These are phyloP conservation scores for Platycheirus rosarum DNA, from an alignment of 2,888 invertebrate genomes.

Conservation along the genomic window DNA sequence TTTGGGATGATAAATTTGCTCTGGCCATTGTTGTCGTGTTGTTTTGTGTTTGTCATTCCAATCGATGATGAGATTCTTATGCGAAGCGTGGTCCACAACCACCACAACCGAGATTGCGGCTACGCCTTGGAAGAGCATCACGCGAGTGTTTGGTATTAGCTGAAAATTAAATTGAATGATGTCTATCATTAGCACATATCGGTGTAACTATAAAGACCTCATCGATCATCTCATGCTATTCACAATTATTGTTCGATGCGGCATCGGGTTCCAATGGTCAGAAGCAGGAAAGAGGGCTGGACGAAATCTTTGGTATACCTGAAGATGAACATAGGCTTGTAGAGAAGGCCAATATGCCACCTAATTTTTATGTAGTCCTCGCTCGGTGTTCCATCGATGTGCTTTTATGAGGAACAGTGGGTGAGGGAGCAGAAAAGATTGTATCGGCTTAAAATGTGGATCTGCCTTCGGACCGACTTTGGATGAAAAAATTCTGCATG, in stretches of 20 bases:
- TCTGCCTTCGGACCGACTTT: background rate
- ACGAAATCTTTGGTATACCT: background rate
- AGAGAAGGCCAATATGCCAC: constrained; percentile 58
- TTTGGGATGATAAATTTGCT: constrained; percentile 72
- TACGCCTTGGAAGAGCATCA: constrained; percentile 15
- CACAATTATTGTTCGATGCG: constrained; percentile 70
- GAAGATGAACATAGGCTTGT: constrained; percentile 24
- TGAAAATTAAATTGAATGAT: constrained; percentile 74
- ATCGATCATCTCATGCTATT: constrained; percentile 73
- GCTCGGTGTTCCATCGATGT: constrained; percentile 48
- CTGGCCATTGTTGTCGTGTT: constrained; percentile 71
- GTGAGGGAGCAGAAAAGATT: background rate
- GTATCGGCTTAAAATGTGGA: background rate
- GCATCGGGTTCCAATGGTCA: constrained; percentile 54
- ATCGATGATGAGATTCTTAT: constrained; percentile 70
- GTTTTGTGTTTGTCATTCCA: constrained; percentile 73
- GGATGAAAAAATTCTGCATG: constrained; percentile 1
- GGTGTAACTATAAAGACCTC: constrained; percentile 74
- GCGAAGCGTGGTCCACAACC: too few relatives aligned
- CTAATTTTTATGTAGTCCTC: constrained; percentile 63
- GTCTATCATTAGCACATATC: constrained; percentile 74
- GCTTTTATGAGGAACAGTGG: constrained; percentile 22
- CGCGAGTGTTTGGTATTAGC: constrained; percentile 67
- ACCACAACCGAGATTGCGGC: background rate
- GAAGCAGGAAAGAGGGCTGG: background rate